Conservation (phyloP, 2,888 invertebrate species). For the Scelioninae gen. 1 region DNA sequence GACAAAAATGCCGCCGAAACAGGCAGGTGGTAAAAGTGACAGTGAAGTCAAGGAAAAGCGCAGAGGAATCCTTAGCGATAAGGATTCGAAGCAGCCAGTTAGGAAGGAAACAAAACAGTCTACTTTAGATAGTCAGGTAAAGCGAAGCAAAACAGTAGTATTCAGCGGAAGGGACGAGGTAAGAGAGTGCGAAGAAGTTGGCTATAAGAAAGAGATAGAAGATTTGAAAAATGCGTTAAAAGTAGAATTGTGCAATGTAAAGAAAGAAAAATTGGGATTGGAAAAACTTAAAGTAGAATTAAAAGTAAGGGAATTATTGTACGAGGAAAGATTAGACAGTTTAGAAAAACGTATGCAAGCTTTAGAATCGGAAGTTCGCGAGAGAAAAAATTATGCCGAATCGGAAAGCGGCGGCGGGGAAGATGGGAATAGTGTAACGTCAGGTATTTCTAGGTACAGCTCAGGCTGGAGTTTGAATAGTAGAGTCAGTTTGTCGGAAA, state of each 20-base stretch:
- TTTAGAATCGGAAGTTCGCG: not conserved
- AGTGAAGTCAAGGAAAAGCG: no score
- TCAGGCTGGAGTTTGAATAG: slow-evolving; percentile 15
- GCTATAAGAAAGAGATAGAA: not conserved
- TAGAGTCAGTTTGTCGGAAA: not conserved
- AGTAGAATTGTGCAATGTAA: not conserved
- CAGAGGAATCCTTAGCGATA: no score
- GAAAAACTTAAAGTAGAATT: not conserved
- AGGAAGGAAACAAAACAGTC: not conserved
- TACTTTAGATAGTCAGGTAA: not conserved
- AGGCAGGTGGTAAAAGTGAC: no score
- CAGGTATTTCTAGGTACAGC: not conserved
- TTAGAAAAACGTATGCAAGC: not conserved
- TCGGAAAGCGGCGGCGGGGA: not conserved
- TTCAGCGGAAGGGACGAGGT: not conserved
- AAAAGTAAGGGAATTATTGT: not conserved
- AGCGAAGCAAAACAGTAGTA: not conserved
- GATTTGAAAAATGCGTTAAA: not conserved
- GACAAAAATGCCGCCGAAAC: no score
- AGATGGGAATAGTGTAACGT: not conserved
- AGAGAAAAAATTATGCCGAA: not conserved
- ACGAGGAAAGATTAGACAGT: not conserved
- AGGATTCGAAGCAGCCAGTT: no score
- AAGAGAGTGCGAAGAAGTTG: not conserved
- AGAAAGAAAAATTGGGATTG: not conserved